Evolutionary conservation across 2,888 invertebrate genomes (phyloP).

Genomic region (Calameuta idolon): DNA sequence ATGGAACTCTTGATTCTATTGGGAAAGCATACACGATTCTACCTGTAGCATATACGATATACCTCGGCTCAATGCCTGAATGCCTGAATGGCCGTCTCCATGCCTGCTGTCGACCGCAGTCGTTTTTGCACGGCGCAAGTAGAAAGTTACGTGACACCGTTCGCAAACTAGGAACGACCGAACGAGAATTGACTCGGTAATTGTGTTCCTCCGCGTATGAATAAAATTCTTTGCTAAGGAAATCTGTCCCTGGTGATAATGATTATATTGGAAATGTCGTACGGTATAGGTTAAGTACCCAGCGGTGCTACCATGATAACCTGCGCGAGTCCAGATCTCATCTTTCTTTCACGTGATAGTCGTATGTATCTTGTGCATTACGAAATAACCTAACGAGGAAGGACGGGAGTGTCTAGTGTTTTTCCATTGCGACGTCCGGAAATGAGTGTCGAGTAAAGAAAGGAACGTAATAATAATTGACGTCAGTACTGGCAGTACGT

Average conservation of each 20-base stretch:
- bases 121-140: conserved; percentile 6
- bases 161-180: neutral
- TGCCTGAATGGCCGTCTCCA: neutral
- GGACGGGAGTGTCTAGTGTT: neutral
- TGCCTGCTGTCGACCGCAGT: neutral
- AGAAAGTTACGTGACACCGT: conserved; percentile 11
- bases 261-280: neutral
- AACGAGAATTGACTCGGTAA: neutral
- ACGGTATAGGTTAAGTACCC: neutral
- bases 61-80: neutral
- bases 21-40: neutral
- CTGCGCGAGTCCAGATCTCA: neutral
- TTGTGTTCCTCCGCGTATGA: neutral
- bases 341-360: neutral
- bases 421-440: neutral
- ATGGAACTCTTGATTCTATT: neutral
- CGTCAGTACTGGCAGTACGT: neutral
- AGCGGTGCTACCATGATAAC: neutral
- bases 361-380: neutral
- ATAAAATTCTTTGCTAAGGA: neutral
- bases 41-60: neutral
- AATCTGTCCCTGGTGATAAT: neutral
- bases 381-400: neutral
- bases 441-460: neutral
- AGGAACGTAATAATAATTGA: neutral